Percentiles rank a stretch among this genome's conserved stretches.
phyloP scores from a whole-genome alignment of 2,797 vertebrate genomes.

The Lutjanus argentimaculatus region DNA sequence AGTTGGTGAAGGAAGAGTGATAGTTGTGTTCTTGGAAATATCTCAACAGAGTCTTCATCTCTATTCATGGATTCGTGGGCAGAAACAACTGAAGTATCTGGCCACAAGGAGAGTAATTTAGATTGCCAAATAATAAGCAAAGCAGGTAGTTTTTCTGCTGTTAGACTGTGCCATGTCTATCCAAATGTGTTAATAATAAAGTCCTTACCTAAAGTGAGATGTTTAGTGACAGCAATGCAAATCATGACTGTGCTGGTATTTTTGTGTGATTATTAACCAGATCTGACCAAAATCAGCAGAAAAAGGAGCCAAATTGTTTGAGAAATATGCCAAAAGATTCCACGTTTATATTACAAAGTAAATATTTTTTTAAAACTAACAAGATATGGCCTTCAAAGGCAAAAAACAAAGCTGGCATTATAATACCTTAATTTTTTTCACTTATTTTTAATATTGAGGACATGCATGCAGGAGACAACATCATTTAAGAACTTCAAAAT shows the following conservation, averaged over 20 bases:
- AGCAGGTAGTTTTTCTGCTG: neutral
- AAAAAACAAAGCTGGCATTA: neutral
- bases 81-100: conserved; percentile 15
- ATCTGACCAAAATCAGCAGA: neutral
- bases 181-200: neutral
- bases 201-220: neutral
- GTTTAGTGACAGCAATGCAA: neutral
- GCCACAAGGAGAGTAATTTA: neutral
- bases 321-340: neutral
- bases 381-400: neutral
- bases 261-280: neutral
- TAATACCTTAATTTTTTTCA: neutral
- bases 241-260: neutral
- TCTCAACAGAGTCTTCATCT: conserved; percentile 28
- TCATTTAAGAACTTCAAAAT: neutral
- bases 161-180: neutral
- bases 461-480: neutral
- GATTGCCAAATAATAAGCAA: neutral
- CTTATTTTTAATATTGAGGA: neutral
- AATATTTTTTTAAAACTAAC: neutral
- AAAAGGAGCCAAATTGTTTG: neutral
- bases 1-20: neutral
- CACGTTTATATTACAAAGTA: neutral
- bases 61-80: conserved; percentile 23
- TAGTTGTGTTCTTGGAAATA: conserved; percentile 24